Conservation (phyloP, 2,113 vertebrate genomes). For the Micromys minutus region DNA sequence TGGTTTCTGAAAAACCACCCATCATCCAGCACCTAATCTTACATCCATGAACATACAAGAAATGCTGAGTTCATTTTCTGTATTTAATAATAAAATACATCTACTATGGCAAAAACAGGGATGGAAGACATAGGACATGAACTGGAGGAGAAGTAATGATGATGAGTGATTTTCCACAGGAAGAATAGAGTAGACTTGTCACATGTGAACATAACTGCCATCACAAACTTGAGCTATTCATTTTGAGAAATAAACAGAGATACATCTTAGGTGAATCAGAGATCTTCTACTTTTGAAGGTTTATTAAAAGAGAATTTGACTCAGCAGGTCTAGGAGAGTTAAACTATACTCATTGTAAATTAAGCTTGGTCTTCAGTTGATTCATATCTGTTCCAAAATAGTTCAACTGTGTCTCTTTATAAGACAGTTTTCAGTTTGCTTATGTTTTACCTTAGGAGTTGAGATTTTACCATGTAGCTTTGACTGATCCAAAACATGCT, state of each 20-base stretch:
- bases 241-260: background rate
- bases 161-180: background rate
- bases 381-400: background rate
- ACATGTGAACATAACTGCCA: background rate
- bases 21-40: background rate
- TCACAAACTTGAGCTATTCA: background rate
- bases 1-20: background rate
- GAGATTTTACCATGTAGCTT: rapidly evolving
- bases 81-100: background rate
- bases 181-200: background rate
- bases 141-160: background rate
- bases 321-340: background rate
- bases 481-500: background rate
- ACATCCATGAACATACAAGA: background rate
- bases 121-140: background rate
- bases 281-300: background rate
- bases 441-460: background rate
- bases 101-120: background rate
- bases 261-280: background rate
- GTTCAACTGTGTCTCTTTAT: background rate
- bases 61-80: background rate
- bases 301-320: background rate
- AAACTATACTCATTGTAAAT: background rate
- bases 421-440: background rate
- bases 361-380: background rate